Evolutionary conservation across 2,113 vertebrate species (phyloP).

Genomic region (Dicerorhinus sumatrensis): DNA sequence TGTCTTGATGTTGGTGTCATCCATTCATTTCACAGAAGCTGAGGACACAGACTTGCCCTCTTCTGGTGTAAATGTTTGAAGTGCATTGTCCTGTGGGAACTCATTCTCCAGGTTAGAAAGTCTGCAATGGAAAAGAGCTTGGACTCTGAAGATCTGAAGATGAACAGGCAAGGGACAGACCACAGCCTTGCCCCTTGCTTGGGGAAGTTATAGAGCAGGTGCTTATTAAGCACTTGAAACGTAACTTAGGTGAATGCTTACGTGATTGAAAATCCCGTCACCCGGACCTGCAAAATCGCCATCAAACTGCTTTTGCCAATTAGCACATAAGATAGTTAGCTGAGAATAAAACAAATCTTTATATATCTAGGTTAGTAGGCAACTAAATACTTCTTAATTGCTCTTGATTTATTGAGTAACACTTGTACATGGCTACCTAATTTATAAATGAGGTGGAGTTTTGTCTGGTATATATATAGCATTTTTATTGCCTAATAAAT

Average conservation of each 20-base stretch:
- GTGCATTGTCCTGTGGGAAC: not conserved
- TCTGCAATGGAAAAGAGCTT: not conserved
- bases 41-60: not conserved
- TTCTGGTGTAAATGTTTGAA: not conserved
- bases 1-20: not conserved
- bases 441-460: constrained; percentile 57
- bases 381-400: constrained; percentile 49
- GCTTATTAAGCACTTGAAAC: not conserved
- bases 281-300: not conserved
- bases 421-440: not conserved
- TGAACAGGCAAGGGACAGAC: not conserved
- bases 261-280: not conserved
- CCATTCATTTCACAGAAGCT: not conserved
- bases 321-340: not conserved
- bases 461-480: constrained; percentile 36
- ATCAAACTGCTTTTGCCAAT: not conserved
- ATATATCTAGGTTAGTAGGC: not conserved
- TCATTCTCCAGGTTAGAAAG: not conserved
- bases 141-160: not conserved
- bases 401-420: constrained; percentile 63
- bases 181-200: not conserved
- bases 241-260: not conserved
- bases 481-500: constrained; percentile 68
- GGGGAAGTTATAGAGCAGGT: not conserved
- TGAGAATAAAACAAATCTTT: not conserved